Evolutionary conservation across 2,113 vertebrate genomes (phyloP).

Genomic region (Neolamprologus falcicula): DNA sequence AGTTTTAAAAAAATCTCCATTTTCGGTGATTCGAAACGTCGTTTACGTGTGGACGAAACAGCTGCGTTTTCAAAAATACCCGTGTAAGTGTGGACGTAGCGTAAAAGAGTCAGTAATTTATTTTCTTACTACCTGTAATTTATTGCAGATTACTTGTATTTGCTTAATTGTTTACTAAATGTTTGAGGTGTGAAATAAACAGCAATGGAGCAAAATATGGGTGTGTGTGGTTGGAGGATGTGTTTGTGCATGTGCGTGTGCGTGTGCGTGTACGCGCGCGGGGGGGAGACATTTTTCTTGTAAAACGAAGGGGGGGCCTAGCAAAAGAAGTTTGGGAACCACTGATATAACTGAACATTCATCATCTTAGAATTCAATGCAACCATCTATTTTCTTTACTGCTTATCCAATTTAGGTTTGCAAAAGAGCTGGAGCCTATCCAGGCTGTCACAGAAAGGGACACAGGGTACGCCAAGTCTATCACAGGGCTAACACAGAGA

Average conservation of each 20-base stretch:
- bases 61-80: too few relatives aligned
- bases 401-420: background rate
- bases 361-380: background rate
- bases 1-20: too few relatives aligned
- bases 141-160: too few relatives aligned
- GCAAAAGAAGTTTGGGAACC: background rate
- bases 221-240: too few relatives aligned
- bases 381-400: background rate
- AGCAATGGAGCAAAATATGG: too few relatives aligned
- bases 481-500: background rate
- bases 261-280: rapidly evolving
- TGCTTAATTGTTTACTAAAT: too few relatives aligned
- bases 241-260: rapidly evolving
- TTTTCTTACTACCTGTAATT: too few relatives aligned
- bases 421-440: background rate
- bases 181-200: too few relatives aligned
- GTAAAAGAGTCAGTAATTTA: too few relatives aligned
- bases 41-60: too few relatives aligned
- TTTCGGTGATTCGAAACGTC: too few relatives aligned
- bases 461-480: background rate
- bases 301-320: background rate
- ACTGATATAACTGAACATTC: background rate
- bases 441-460: background rate
- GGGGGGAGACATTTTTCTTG: background rate
- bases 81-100: too few relatives aligned